phyloP scores from a whole-genome alignment of 2,797 vertebrate genomes.

The Pachyuromys duprasi region DNA sequence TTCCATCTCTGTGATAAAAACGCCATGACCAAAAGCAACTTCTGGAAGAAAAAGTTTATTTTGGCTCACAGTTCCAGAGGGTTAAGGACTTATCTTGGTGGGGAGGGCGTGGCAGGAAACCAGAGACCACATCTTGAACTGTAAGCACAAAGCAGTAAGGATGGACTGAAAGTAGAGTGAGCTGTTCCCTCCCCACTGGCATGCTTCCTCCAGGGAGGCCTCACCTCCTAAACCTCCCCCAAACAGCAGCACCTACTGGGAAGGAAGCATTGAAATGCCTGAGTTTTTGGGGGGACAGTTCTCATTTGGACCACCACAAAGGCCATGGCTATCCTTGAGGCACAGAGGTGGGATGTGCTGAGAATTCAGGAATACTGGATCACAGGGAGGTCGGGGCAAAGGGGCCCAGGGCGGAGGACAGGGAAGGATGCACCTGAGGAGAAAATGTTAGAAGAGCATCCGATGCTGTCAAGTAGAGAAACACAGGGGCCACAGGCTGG shows the following conservation, averaged over 20 bases:
- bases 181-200: too few relatives aligned
- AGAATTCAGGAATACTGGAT: background rate
- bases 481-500: background rate
- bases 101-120: too few relatives aligned
- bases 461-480: background rate
- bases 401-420: background rate
- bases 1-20: background rate
- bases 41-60: background rate
- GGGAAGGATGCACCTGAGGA: background rate
- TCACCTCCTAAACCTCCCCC: background rate
- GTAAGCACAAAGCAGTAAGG: background rate
- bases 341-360: background rate
- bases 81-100: background rate
- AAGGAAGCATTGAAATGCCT: too few relatives aligned
- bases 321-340: background rate
- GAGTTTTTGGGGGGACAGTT: too few relatives aligned
- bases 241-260: background rate
- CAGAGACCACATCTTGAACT: background rate
- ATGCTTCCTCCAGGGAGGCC: background rate
- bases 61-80: background rate
- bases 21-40: background rate
- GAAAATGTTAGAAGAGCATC: background rate
- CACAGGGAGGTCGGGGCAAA: background rate
- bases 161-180: background rate
- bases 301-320: background rate